Evolutionary conservation across 2,797 vertebrate species (phyloP).

Genomic region (Muscicapa striata): DNA sequence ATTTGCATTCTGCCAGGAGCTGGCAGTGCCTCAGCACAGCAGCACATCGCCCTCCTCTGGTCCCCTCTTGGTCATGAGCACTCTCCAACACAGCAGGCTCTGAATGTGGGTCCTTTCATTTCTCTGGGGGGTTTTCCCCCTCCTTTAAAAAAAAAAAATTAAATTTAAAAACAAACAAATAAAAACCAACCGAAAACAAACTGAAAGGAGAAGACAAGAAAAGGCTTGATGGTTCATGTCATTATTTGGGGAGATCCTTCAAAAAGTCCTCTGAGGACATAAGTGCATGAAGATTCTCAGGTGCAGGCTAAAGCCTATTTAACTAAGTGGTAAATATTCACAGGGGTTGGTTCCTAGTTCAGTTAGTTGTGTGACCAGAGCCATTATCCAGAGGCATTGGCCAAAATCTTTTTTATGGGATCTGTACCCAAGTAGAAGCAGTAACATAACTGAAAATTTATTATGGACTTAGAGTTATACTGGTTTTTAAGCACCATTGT

Average conservation of each 20-base stretch:
- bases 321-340: not conserved
- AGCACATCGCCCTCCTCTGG: slow-evolving; percentile 26
- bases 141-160: not conserved
- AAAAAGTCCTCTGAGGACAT: not conserved
- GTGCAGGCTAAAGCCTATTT: not conserved
- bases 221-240: not conserved
- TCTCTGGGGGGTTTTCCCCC: fast-evolving
- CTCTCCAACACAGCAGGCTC: not conserved
- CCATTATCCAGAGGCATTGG: not conserved
- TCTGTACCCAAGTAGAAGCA: not conserved
- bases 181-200: not conserved
- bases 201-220: not conserved
- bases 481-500: not conserved
- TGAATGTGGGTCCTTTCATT: not conserved
- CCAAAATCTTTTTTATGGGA: not conserved
- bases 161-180: not conserved
- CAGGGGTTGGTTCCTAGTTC: not conserved
- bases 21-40: not conserved
- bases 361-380: not conserved
- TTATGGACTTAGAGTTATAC: not conserved
- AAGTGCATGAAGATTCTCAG: not conserved
- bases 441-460: not conserved
- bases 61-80: not conserved
- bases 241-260: not conserved
- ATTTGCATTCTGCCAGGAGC: not conserved